Evolutionary conservation across 2,888 invertebrate genomes (phyloP).

Genomic region (Chalcis sispes): DNA sequence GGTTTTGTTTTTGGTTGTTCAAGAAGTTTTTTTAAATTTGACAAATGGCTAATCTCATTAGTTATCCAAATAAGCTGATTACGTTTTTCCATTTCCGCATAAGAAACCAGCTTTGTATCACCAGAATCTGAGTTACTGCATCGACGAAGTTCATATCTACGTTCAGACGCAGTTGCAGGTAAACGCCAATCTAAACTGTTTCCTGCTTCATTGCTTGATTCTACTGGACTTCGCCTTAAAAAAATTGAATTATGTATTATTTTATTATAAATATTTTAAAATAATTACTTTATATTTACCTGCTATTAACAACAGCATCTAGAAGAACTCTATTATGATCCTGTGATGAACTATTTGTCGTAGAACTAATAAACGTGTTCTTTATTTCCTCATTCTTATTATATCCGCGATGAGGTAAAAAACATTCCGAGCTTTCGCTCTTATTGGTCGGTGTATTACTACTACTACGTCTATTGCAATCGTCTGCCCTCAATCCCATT

Average conservation of each 20-base stretch:
- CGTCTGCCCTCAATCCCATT: slow-evolving; percentile 71
- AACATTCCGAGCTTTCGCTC: slow-evolving; percentile 73
- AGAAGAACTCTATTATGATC: slow-evolving; percentile 67
- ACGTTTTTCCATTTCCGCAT: slow-evolving; percentile 77
- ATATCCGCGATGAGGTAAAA: slow-evolving; percentile 68
- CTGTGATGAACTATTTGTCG: slow-evolving; percentile 64
- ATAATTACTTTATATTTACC: slow-evolving; percentile 34
- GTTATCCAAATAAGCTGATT: slow-evolving; percentile 80
- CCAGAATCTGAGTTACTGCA: slow-evolving; percentile 66
- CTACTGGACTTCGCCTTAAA: slow-evolving; percentile 57
- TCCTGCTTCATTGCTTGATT: slow-evolving; percentile 63
- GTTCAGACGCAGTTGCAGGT: slow-evolving; percentile 77
- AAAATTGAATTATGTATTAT: slow-evolving; percentile 18
- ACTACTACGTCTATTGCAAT: slow-evolving; percentile 62
- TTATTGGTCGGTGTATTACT: slow-evolving; percentile 66
- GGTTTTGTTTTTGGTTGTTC: slow-evolving; percentile 69
- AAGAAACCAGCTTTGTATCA: slow-evolving; percentile 71
- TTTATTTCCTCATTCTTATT: slow-evolving; percentile 64
- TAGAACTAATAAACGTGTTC: slow-evolving; percentile 64
- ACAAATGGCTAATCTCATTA: slow-evolving; percentile 79
- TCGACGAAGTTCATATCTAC: slow-evolving; percentile 72
- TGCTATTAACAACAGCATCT: slow-evolving; percentile 64
- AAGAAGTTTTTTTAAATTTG: slow-evolving; percentile 76
- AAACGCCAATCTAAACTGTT: slow-evolving; percentile 75
- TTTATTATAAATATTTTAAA: not conserved